These are phyloP conservation scores for Drosophila hamatofila DNA, from an alignment of 2,888 invertebrate genomes.

Conservation along the genomic window DNA sequence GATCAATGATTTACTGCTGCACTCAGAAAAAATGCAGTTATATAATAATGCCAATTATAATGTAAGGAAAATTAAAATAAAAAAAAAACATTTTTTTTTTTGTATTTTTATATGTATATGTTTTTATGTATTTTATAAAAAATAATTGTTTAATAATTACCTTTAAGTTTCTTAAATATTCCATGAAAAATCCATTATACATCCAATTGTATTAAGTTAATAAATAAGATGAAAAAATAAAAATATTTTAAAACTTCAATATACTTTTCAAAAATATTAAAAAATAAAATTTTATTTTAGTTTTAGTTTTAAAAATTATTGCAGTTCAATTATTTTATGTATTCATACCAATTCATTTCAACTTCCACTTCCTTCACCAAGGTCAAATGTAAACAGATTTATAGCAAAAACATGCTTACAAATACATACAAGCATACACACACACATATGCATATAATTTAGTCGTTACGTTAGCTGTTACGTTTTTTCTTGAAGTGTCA, in stretches of 20 bases:
- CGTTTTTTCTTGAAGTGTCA: background rate
- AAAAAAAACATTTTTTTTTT: background rate
- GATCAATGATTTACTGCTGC: background rate
- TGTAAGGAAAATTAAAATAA: background rate
- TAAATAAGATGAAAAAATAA: too few relatives aligned
- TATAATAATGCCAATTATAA: background rate
- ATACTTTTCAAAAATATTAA: too few relatives aligned
- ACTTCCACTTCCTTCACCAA: background rate
- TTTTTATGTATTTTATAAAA: background rate
- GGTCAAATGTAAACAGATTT: slow-evolving; percentile 1
- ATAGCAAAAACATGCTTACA: background rate
- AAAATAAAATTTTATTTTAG: too few relatives aligned
- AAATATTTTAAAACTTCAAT: too few relatives aligned
- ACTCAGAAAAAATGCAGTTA: background rate
- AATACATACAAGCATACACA: background rate
- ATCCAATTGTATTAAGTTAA: too few relatives aligned
- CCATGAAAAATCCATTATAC: too few relatives aligned
- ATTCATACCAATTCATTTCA: background rate
- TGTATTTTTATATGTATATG: background rate
- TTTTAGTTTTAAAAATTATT: too few relatives aligned
- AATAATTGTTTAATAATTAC: background rate
- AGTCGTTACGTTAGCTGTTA: background rate
- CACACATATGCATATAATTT: background rate
- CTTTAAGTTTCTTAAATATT: background rate
- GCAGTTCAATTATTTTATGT: too few relatives aligned